These are phyloP conservation scores for Lycaon pictus DNA, from an alignment of 2,113 vertebrate species.

Conservation along the genomic window DNA sequence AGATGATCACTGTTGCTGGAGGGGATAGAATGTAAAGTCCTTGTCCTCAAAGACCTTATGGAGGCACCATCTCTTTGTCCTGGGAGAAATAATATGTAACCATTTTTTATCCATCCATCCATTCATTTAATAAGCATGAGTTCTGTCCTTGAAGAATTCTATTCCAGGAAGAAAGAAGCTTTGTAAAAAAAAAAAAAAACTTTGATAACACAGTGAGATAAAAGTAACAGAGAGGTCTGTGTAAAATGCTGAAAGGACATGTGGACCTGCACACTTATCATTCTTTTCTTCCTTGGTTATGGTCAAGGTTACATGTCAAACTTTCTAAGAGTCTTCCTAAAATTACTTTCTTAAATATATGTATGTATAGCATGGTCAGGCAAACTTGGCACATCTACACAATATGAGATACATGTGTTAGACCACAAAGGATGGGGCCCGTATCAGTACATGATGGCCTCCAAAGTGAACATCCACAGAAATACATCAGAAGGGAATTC, in stretches of 20 bases:
- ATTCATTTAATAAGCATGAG: not conserved
- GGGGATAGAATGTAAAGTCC: not conserved
- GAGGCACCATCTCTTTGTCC: not conserved
- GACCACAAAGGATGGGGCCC: not conserved
- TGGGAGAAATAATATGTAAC: not conserved
- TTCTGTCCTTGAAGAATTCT: slow-evolving; percentile 21
- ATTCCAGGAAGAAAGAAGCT: not conserved
- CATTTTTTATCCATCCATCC: not conserved
- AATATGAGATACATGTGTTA: not conserved
- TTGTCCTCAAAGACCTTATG: not conserved
- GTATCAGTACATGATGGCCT: not conserved
- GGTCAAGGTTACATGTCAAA: not conserved
- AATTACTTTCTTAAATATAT: not conserved
- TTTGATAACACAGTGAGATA: not conserved
- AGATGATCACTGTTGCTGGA: not conserved
- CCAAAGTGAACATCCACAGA: not conserved
- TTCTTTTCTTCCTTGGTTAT: not conserved
- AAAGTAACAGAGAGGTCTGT: not conserved
- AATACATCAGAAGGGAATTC: not conserved
- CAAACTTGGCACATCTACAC: not conserved
- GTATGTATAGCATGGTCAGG: not conserved
- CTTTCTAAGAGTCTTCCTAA: not conserved
- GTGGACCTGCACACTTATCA: not conserved
- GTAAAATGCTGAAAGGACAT: not conserved
- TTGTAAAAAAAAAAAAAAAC: not conserved